Conservation (phyloP, 92 coral and sea anemone genomes). For the Palythoa grandiflora region DNA sequence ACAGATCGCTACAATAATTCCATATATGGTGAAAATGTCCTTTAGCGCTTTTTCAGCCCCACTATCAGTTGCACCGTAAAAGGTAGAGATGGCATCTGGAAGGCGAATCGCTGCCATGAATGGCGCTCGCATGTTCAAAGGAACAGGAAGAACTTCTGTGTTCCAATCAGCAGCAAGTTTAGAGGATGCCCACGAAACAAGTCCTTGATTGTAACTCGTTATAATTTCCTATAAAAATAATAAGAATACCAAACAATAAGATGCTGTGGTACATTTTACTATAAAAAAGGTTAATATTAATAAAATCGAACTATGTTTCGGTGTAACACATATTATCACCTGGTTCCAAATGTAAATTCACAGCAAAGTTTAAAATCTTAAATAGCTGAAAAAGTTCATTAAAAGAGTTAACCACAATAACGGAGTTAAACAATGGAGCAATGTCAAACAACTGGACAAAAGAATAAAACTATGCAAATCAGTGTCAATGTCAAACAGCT, state of each 20-base stretch:
- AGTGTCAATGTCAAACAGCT: no score
- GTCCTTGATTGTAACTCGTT: constrained; percentile 68
- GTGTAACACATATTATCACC: no score
- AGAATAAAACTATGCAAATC: no score
- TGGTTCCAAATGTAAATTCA: no score
- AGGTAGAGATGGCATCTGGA: constrained; percentile 63
- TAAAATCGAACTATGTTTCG: no score
- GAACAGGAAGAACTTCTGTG: constrained; percentile 79
- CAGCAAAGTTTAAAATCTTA: no score
- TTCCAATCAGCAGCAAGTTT: constrained; percentile 82
- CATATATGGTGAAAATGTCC: constrained; percentile 63
- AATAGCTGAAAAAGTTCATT: no score
- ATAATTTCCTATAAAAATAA: constrained; percentile 55
- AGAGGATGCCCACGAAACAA: constrained; percentile 74
- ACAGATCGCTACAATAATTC: constrained; percentile 53
- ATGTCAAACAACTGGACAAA: no score
- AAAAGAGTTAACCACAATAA: no score
- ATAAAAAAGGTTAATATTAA: no score
- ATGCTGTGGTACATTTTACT: no score
- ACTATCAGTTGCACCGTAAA: constrained; percentile 69
- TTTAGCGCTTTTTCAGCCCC: constrained; percentile 54
- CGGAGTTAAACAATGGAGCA: no score
- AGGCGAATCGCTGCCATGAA: constrained; percentile 82
- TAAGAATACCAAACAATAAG: neutral
- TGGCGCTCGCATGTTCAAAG: constrained; percentile 85